phyloP scores from a whole-genome alignment of 1,140 invertebrate genomes.

The Cydia strobilella region DNA sequence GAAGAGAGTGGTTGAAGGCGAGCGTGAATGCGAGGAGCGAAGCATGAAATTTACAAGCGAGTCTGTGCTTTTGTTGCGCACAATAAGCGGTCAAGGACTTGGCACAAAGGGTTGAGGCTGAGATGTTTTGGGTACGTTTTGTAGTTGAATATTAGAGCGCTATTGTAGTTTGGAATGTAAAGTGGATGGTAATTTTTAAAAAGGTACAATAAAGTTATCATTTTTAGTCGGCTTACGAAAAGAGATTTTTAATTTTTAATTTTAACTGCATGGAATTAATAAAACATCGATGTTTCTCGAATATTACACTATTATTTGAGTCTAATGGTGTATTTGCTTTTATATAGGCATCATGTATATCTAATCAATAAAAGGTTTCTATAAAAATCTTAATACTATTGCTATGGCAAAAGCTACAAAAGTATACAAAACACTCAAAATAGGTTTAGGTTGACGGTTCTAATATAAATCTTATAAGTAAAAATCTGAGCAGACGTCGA shows the following conservation, averaged over 20 bases:
- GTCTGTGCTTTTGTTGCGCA: conserved; percentile 63
- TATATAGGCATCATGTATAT: no score
- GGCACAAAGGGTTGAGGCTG: conserved; percentile 68
- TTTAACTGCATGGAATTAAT: not conserved
- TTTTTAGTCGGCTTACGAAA: conserved; percentile 8
- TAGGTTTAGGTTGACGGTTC: not conserved
- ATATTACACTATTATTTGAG: no score
- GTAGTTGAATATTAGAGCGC: conserved; percentile 21
- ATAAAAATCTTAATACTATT: no score
- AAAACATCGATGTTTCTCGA: no score
- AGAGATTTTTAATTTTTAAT: not conserved
- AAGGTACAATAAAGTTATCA: not conserved
- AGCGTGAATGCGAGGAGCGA: conserved; percentile 68
- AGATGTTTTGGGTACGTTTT: conserved; percentile 19
- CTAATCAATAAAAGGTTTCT: no score
- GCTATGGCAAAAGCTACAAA: not conserved
- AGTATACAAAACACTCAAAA: not conserved
- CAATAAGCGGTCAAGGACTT: conserved; percentile 75
- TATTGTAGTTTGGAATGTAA: conserved; percentile 7
- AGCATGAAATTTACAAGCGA: conserved; percentile 73
- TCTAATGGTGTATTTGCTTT: no score
- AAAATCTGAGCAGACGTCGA: conserved; percentile 36
- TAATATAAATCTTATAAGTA: conserved; percentile 20
- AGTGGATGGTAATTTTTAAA: not conserved
- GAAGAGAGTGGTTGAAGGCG: conserved; percentile 68